phyloP scores from a whole-genome alignment of 2,888 invertebrate species.

The Ormyrus thymus region DNA sequence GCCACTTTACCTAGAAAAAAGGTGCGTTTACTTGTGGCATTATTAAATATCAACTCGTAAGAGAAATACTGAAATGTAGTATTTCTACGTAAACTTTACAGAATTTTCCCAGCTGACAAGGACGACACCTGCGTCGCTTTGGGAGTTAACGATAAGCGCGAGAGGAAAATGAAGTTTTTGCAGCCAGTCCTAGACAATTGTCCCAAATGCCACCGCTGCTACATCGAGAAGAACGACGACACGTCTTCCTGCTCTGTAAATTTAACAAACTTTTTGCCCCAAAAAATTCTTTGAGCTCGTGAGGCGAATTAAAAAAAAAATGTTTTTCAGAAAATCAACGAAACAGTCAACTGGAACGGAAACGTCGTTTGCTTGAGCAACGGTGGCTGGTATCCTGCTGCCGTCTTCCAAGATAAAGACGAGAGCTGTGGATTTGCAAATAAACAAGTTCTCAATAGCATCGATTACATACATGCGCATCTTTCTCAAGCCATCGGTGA shows the following conservation, averaged over 20 bases:
- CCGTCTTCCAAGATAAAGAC: conserved; percentile 78
- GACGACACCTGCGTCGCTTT: conserved; percentile 80
- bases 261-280: background rate
- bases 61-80: background rate
- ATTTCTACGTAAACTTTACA: conserved; percentile 54
- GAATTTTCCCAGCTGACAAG: conserved; percentile 67
- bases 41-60: background rate
- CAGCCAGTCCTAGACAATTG: conserved; percentile 77
- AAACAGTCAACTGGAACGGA: conserved; percentile 78
- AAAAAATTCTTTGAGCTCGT: background rate
- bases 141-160: conserved; percentile 77
- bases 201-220: conserved; percentile 77
- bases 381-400: conserved; percentile 84
- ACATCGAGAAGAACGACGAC: conserved; percentile 61
- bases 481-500: conserved; percentile 77
- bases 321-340: conserved; percentile 21
- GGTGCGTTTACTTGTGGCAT: conserved; percentile 73
- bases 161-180: conserved; percentile 76
- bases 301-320: background rate
- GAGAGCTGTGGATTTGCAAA: conserved; percentile 76
- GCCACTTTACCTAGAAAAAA: conserved; percentile 78
- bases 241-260: conserved; percentile 31
- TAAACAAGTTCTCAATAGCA: conserved; percentile 76
- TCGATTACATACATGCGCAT: conserved; percentile 77
- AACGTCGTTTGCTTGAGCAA: conserved; percentile 80